A percentile compares a stretch with the other conserved stretches of the same genome.
Evolutionary conservation across 2,888 invertebrate genomes (phyloP).

Genomic region (Myopa tessellatipennis): DNA sequence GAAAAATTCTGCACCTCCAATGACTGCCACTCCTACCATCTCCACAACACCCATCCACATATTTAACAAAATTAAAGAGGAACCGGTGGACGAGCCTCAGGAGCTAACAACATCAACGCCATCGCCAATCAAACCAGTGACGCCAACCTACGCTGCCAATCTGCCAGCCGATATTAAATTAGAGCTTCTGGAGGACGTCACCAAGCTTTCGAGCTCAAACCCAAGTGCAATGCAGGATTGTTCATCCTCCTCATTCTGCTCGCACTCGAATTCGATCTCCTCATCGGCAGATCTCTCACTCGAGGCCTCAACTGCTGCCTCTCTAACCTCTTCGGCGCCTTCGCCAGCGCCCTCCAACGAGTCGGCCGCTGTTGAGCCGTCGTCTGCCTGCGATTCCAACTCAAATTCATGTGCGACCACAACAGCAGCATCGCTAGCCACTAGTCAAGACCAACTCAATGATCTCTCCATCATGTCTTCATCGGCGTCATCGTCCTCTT

Average conservation of each 20-base stretch:
- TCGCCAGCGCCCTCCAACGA: conserved; percentile 55
- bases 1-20: conserved; percentile 61
- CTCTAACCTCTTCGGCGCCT: conserved; percentile 67
- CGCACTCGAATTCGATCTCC: conserved; percentile 54
- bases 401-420: conserved; percentile 44
- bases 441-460: conserved; percentile 38
- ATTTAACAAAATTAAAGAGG: conserved; percentile 59
- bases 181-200: conserved; percentile 52
- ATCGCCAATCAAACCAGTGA: conserved; percentile 41
- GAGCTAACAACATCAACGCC: conserved; percentile 30
- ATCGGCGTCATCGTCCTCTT: conserved; percentile 39
- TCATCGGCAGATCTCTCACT: conserved; percentile 63
- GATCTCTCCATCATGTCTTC: conserved; percentile 35
- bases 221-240: conserved; percentile 47
- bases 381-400: conserved; percentile 44
- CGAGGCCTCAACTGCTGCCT: conserved; percentile 67
- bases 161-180: conserved; percentile 54
- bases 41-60: conserved; percentile 45
- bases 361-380: conserved; percentile 44
- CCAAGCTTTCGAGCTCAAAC: conserved; percentile 37
- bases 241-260: conserved; percentile 56
- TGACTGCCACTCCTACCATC: conserved; percentile 37
- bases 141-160: conserved; percentile 44
- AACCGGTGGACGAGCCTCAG: conserved; percentile 55
- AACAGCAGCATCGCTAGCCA: conserved; percentile 41